These are phyloP conservation scores for Rhombomys opimus DNA, from an alignment of 2,113 vertebrate species.

Conservation along the genomic window DNA sequence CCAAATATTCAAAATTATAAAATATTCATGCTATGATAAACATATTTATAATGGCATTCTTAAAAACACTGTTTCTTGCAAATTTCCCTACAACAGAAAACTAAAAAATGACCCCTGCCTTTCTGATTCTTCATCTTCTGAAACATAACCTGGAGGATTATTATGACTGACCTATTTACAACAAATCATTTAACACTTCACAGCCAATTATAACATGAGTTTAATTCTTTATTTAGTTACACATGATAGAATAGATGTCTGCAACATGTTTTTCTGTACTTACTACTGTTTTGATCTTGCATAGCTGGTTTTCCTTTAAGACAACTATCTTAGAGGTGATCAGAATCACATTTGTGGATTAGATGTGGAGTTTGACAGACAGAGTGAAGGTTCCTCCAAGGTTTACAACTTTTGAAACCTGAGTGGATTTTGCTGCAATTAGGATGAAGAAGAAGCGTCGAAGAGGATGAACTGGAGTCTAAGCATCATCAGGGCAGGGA, in stretches of 20 bases:
- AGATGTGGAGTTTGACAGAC: background rate
- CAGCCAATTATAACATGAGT: background rate
- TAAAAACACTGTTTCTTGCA: conserved; percentile 31
- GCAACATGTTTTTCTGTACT: background rate
- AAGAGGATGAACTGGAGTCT: background rate
- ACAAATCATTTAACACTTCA: conserved; percentile 41
- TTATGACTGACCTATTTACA: background rate
- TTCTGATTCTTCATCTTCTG: background rate
- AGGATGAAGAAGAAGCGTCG: background rate
- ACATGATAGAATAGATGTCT: background rate
- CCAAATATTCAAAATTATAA: background rate
- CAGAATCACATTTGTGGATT: background rate
- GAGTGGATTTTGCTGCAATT: background rate
- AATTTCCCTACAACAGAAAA: conserved; percentile 6
- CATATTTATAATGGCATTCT: background rate
- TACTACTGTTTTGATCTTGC: background rate
- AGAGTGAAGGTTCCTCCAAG: background rate
- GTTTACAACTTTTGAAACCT: background rate
- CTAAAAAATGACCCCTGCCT: conserved; percentile 8
- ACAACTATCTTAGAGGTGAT: background rate
- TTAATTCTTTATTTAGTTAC: conserved; percentile 32
- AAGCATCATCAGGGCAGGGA: background rate
- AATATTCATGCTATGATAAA: background rate
- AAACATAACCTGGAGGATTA: background rate
- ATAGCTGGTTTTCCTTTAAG: conserved; percentile 21